phyloP scores from a whole-genome alignment of 2,888 invertebrate genomes.

The Sphecodes monilicornis region DNA sequence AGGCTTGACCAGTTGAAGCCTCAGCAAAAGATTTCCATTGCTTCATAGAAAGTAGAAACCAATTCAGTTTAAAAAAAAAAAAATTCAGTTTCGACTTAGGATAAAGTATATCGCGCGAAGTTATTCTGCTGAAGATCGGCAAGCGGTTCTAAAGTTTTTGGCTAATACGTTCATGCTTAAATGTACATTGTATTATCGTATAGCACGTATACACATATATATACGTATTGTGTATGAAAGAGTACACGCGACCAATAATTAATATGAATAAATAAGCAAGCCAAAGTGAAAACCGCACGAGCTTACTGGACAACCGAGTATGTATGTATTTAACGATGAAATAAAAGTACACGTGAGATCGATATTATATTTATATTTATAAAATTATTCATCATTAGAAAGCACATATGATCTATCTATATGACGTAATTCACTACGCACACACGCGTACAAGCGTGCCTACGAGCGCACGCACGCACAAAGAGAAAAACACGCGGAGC shows the following conservation, averaged over 20 bases:
- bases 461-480: slow-evolving; percentile 70
- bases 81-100: too few relatives aligned
- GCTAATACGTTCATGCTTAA: not conserved
- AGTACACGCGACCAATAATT: not conserved
- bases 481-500: slow-evolving; percentile 58
- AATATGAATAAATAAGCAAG: not conserved
- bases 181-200: not conserved
- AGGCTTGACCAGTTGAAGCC: too few relatives aligned
- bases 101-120: too few relatives aligned
- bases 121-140: not conserved
- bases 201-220: not conserved
- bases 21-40: too few relatives aligned
- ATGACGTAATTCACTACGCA: slow-evolving; percentile 81
- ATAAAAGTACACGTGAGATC: slow-evolving; percentile 77
- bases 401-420: slow-evolving; percentile 83
- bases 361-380: slow-evolving; percentile 83
- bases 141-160: not conserved
- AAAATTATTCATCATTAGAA: slow-evolving; percentile 84
- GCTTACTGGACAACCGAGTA: not conserved
- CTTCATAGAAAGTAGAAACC: too few relatives aligned
- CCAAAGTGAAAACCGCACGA: not conserved
- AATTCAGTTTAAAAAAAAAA: too few relatives aligned
- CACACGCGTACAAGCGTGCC: slow-evolving; percentile 74
- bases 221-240: not conserved
- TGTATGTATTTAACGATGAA: slow-evolving; percentile 44